Percentiles rank a stretch among this genome's conserved stretches.
Conservation (phyloP, 2,888 invertebrate genomes). For the Stenurella melanura region DNA sequence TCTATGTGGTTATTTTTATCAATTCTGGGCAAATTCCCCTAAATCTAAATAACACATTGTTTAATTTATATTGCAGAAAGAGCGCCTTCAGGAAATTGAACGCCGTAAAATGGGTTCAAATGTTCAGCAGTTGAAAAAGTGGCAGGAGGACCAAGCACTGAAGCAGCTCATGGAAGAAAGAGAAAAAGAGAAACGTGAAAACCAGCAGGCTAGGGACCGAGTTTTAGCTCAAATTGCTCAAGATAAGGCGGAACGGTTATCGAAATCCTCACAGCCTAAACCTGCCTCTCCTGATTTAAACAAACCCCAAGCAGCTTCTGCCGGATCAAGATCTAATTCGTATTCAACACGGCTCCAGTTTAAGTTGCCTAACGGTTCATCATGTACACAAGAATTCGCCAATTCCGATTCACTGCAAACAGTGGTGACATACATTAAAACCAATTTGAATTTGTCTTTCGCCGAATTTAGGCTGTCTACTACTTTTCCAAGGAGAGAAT, state of each 20-base stretch:
- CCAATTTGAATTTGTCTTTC: slow-evolving; percentile 70
- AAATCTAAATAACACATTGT: too few species aligned
- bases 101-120: slow-evolving; percentile 85
- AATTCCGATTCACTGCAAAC: slow-evolving; percentile 79
- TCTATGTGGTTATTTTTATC: too few species aligned
- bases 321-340: slow-evolving; percentile 56
- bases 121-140: slow-evolving; percentile 81
- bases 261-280: slow-evolving; percentile 60
- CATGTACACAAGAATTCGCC: slow-evolving; percentile 84
- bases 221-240: slow-evolving; percentile 90
- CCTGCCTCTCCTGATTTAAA: slow-evolving; percentile 35
- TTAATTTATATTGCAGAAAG: slow-evolving; percentile 59
- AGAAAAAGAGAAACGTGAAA: slow-evolving; percentile 85
- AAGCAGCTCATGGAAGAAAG: slow-evolving; percentile 84
- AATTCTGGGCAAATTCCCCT: too few species aligned
- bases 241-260: slow-evolving; percentile 84
- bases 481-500: slow-evolving; percentile 84
- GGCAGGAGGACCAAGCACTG: slow-evolving; percentile 85
- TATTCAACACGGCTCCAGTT: slow-evolving; percentile 87
- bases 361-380: slow-evolving; percentile 87
- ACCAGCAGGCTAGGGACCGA: slow-evolving; percentile 83
- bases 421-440: slow-evolving; percentile 72
- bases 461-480: slow-evolving; percentile 84
- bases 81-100: slow-evolving; percentile 78
- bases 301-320: slow-evolving; percentile 37